Evolutionary conservation across 2,888 invertebrate species (phyloP).

Genomic region (Subacronicta megacephala): DNA sequence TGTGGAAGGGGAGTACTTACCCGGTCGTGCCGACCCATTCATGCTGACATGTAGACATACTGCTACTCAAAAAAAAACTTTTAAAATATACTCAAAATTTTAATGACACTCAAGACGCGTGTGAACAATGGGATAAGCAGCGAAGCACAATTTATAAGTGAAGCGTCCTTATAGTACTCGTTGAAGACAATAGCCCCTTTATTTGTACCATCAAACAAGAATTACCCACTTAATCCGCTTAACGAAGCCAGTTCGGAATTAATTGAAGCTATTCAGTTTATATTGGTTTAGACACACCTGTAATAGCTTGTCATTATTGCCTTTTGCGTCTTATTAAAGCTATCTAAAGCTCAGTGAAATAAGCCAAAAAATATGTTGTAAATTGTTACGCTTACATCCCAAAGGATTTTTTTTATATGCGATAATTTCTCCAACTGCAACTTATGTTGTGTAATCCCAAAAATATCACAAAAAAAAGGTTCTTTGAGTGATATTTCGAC

Average conservation of each 20-base stretch:
- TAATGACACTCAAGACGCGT: background rate
- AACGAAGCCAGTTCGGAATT: conserved; percentile 49
- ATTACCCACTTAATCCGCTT: conserved; percentile 51
- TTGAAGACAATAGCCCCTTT: conserved; percentile 47
- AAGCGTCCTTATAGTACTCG: conserved; percentile 26
- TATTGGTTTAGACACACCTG: conserved; percentile 41
- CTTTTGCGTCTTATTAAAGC: conserved; percentile 28
- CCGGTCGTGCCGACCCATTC: too few species aligned
- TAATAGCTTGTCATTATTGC: conserved; percentile 32
- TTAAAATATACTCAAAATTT: background rate
- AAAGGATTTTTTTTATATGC: too few species aligned
- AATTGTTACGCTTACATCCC: too few species aligned
- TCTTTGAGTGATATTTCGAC: too few species aligned
- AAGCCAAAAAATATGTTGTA: too few species aligned
- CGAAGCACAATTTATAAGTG: conserved; percentile 27
- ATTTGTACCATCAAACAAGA: conserved; percentile 53
- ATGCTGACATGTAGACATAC: too few species aligned
- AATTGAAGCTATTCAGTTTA: conserved; percentile 52
- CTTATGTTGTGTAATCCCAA: too few species aligned
- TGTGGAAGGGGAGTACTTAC: too few species aligned
- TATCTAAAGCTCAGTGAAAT: too few species aligned
- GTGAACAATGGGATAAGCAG: conserved; percentile 23
- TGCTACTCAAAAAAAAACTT: too few species aligned
- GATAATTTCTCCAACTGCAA: too few species aligned
- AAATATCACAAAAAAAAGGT: too few species aligned